Evolutionary conservation across 2,888 invertebrate genomes (phyloP), one percentile per base, ranked within the genome.

Genomic region (Pyralis farinalis): DNA sequence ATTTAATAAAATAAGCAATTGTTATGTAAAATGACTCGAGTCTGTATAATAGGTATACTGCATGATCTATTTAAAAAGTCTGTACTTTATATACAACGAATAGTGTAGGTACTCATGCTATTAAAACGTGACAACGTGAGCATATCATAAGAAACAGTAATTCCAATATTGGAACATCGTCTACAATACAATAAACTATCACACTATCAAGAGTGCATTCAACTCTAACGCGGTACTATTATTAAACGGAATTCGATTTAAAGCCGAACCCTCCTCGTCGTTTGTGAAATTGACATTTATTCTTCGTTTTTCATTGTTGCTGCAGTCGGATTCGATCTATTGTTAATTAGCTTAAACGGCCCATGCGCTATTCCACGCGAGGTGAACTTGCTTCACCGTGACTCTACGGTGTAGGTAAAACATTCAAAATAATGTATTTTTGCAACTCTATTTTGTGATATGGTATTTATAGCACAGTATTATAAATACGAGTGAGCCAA

Each of bases 241-340:
- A 87, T 87, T 87, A 85, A 84, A 85, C 80, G 81, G 86, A 83
- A 84, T 86, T 87, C 87, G 87, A 87, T 87, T 85, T 85, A 83
- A 80, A 86, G 74, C 80, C 81, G 82, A 86, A 80, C 86, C 85
- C 86, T 85, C 87, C 81, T 83, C 75, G 85, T 76, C 85, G 86
- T 85, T 87, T 86, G 85, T 83, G 85, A 86, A 85, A 87, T 86
- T 87, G 87, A 84, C 87, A 87, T 87, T 87, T 86, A 87, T 87
- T 86, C 86, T 87, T 87, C 86, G 85, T 86, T 85, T 86, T 87
- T 84, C 87, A 87, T 87, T 87, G 87, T 86, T 83, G 75, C 74
- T 78, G 78, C 81, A 82, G 74, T 80, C 76, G 76, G 75, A 78
- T 77, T 80, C 80, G 79, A 83, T 86, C 86, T 87, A 86, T 87